phyloP scores from a whole-genome alignment of 1,140 invertebrate species.

The Arion vulgaris region DNA sequence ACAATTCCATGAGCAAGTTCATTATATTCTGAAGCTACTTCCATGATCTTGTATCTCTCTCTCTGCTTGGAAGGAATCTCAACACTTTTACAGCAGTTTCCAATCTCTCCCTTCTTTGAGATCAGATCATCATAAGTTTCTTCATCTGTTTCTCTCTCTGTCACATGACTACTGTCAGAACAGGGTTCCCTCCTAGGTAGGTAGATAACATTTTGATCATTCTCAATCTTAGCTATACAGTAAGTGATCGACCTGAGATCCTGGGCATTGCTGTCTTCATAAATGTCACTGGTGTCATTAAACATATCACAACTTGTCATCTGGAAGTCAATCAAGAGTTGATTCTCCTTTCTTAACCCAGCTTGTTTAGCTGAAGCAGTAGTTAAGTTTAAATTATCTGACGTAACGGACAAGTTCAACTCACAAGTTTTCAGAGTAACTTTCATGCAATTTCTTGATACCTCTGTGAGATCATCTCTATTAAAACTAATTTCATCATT shows the following conservation, averaged over 20 bases:
- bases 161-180: neutral
- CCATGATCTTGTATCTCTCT: neutral
- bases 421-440: neutral
- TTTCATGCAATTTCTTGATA: neutral
- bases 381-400: too few relatives aligned
- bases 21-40: neutral
- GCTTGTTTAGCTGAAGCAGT: neutral
- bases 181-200: too few relatives aligned
- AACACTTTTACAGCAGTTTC: neutral
- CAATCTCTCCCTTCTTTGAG: neutral
- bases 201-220: too few relatives aligned
- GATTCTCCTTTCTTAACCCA: neutral
- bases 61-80: neutral
- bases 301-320: neutral
- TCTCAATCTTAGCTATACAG: too few relatives aligned
- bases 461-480: neutral
- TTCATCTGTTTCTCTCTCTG: neutral
- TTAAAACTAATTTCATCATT: neutral
- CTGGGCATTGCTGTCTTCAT: neutral
- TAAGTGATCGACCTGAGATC: too few relatives aligned
- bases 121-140: neutral
- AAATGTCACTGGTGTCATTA: neutral
- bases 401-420: neutral
- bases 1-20: neutral
- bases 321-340: neutral